Base-by-base conservation (phyloP, 1,140 invertebrate genomes). In the Drosophila repletoides region DNA sequence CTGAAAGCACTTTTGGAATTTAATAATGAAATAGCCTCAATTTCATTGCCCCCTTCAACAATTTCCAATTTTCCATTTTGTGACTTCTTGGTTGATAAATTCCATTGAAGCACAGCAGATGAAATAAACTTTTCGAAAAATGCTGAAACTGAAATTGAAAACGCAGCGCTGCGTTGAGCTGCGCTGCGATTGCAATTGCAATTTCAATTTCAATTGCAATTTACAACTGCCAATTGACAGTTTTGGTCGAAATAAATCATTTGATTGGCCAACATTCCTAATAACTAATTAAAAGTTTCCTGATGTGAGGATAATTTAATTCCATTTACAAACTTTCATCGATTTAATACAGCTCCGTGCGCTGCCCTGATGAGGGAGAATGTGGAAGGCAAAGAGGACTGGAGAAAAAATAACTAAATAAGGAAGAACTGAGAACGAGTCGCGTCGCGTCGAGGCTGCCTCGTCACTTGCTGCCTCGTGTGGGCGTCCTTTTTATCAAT, bases 1-100 rank as follows among this genome's bases (percentile, higher is more conserved):
- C 46, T 67, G 60, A 21, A 7, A 71, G 79, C 65, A 55, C 61
- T 55, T 79, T 84, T 59, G 79, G 79, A 83, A 83, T 83, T 84
- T 83, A 83, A 79, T 83, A 83, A 83, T 84, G 80, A 83, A 83
- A 83, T 83, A 84, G 79, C 80, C 79, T 64, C 64, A 61, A 68
- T 61, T 60, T 66, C 45, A 45, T 43, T 45, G 3, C 1, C 5
- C 21, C 14, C 21, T 10, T 5, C 5, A 67, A 61, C 56, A 67
- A 61, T 67, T 67, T 67, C 40, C 64, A 67, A 67, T 69, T 56
- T 69, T 51, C 60, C 60, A 64, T 64, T 68, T 56, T 49, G 45
- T 69, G 49, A 64, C 48, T 49, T 59, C 36, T 61, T 60, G 59
- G 76, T 83, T 84, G 74, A 77, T 77, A 84, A 84, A 84, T 83